Base-by-base conservation (phyloP, 2,797 vertebrate genomes). In the Anabas testudineus region DNA sequence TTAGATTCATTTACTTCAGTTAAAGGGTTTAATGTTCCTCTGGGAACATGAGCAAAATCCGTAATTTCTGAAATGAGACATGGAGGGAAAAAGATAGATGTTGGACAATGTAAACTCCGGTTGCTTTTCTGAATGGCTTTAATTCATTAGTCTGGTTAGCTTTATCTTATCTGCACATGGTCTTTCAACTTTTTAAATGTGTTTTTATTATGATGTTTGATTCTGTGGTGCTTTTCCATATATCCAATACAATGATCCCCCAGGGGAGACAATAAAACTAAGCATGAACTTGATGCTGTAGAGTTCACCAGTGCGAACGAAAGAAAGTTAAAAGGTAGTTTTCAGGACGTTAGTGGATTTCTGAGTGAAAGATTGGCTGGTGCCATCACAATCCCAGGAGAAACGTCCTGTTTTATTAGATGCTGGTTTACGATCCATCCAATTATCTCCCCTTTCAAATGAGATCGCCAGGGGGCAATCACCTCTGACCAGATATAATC, bases 401-500 rank as follows among this genome's bases (percentile, higher is more conserved):
- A 77, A 61, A 82, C 65, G 21, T 47, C 36, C 68, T 61, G 32
- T 73, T 82, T 79, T 68, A 86, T 81, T 61, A 69, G 59, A 41
- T 53, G 41, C 59, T 57, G 55, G 13, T 86, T 79, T 83, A 85
- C 24, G 71, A 76, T 64, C 68, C 68, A 46, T 90, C 86, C 86
- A 73, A 87, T 90, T 82, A 78, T 75, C 74, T 72, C 14, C 28
- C 43, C 69, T 83, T 76, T 66, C 34, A 75, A 83, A 90, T 90
- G 79, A 87, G 83, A 80, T 90, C 85, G 72, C 32, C n/a, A 0
- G 47, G 65, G 58, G 55, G 48, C 54, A 59, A 66, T 81, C 70
- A 68, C 58, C 68, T 87, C 49, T 73, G 80, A 78, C 81, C 77
- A 19, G 39, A 13, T 24, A 22, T 78, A 85, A 89, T 87, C 57